Percentiles rank a stretch among this genome's conserved stretches.
Evolutionary conservation across 2,113 vertebrate species (phyloP).

Genomic region (Ptilorrhoa leucosticta): DNA sequence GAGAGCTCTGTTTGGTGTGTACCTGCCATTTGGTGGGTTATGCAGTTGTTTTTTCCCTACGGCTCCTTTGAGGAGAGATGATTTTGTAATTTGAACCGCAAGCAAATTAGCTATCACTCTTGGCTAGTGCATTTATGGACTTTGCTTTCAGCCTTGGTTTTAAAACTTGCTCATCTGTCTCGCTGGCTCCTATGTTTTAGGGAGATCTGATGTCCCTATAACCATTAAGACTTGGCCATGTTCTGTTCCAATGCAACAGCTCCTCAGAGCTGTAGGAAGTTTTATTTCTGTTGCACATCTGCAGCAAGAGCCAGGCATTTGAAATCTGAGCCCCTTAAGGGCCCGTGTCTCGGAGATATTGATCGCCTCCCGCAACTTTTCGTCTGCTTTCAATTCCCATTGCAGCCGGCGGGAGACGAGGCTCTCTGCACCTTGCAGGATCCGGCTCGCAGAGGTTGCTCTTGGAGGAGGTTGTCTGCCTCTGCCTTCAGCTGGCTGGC

Average conservation of each 20-base stretch:
- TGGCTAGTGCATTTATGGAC: not conserved
- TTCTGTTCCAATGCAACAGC: not conserved
- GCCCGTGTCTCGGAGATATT: not conserved
- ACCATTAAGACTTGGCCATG: not conserved
- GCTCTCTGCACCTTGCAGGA: not conserved
- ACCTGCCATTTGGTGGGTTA: not conserved
- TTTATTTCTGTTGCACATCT: conserved; percentile 38
- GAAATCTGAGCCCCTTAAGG: conserved; percentile 21
- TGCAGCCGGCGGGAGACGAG: not conserved
- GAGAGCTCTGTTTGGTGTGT: not conserved
- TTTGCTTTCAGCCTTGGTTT: not conserved
- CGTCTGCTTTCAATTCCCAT: conserved; percentile 10
- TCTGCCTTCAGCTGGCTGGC: not conserved
- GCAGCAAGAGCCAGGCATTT: not conserved
- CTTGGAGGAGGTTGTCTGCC: not conserved
- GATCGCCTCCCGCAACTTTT: conserved; percentile 2
- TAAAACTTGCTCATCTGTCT: not conserved
- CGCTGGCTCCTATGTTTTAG: not conserved
- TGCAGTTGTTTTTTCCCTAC: not conserved
- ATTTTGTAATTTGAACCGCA: not conserved
- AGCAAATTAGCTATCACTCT: not conserved
- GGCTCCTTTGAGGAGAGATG: not conserved
- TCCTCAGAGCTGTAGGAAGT: not conserved
- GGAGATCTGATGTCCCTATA: not conserved
- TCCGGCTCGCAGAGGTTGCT: not conserved